A percentile compares a stretch with the other conserved stretches of the same genome.
phyloP scores from a whole-genome alignment of 37 sponge, comb jelly and placozoan species.

The Halichondria panicea region DNA sequence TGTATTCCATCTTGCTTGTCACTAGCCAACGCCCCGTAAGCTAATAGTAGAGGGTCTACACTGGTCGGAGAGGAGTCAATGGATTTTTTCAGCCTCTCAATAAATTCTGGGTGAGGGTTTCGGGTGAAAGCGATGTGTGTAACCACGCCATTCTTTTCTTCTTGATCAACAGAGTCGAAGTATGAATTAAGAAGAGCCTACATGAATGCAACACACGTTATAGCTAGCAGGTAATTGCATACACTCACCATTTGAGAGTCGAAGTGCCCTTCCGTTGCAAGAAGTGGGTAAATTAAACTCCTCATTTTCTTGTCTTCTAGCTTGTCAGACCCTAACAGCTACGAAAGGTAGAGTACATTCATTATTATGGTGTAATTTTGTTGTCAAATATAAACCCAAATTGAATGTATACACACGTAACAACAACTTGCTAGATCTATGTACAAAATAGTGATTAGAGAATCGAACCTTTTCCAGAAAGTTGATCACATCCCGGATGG shows the following conservation, averaged over 20 bases:
- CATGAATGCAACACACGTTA: background rate
- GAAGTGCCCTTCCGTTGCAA: conserved; percentile 31
- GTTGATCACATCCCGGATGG: conserved; percentile 7
- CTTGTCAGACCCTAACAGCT: conserved; percentile 9
- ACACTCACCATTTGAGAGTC: conserved; percentile 36
- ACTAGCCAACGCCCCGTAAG: conserved; percentile 36
- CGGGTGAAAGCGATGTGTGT: conserved; percentile 9
- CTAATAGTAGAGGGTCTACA: conserved; percentile 26
- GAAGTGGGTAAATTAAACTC: conserved; percentile 39
- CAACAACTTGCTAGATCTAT: background rate
- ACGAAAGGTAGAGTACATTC: too few relatives aligned
- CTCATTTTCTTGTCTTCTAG: conserved; percentile 30
- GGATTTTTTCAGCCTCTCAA: conserved; percentile 10
- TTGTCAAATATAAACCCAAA: background rate
- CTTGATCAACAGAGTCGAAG: background rate
- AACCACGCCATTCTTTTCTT: conserved; percentile 12
- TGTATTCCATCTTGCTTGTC: background rate
- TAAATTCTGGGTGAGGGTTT: conserved; percentile 12
- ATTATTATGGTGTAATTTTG: background rate
- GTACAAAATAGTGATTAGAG: background rate
- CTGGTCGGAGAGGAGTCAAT: background rate
- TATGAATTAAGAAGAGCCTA: conserved; percentile 15
- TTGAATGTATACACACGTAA: background rate
- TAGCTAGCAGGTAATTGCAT: background rate
- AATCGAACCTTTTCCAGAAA: conserved; percentile 39